A percentile compares a stretch with the other conserved stretches of the same genome.
phyloP scores from a whole-genome alignment of 2,888 invertebrate genomes.

The Camptogramma bilineatum region DNA sequence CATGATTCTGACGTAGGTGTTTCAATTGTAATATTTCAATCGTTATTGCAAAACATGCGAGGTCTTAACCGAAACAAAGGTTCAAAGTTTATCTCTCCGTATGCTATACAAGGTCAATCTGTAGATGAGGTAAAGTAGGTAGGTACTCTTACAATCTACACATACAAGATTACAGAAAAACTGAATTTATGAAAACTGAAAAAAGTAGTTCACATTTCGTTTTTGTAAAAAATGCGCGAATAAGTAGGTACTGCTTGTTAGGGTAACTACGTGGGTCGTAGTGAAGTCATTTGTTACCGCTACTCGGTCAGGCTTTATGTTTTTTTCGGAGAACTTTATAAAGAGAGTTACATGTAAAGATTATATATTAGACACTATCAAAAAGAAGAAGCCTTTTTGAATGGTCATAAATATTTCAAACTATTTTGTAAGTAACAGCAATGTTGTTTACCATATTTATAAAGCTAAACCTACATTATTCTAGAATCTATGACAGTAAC shows the following conservation, averaged over 20 bases:
- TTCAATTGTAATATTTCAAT: background rate
- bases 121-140: background rate
- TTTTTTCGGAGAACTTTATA: background rate
- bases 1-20: no score
- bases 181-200: no score
- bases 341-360: no score
- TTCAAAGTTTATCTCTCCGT: background rate
- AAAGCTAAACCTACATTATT: background rate
- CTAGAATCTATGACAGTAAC: background rate
- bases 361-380: no score
- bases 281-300: constrained; percentile 54
- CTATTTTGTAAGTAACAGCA: background rate
- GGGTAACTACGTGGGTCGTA: constrained; percentile 45
- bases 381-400: no score
- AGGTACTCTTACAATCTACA: no score
- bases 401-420: no score
- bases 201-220: no score
- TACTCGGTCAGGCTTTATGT: constrained; percentile 40
- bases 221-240: no score
- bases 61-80: background rate
- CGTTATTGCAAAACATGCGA: background rate
- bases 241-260: background rate
- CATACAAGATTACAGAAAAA: no score
- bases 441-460: background rate
- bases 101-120: background rate